These are phyloP conservation scores for Noctilio leporinus DNA, from an alignment of 2,113 vertebrate species.

Conservation along the genomic window DNA sequence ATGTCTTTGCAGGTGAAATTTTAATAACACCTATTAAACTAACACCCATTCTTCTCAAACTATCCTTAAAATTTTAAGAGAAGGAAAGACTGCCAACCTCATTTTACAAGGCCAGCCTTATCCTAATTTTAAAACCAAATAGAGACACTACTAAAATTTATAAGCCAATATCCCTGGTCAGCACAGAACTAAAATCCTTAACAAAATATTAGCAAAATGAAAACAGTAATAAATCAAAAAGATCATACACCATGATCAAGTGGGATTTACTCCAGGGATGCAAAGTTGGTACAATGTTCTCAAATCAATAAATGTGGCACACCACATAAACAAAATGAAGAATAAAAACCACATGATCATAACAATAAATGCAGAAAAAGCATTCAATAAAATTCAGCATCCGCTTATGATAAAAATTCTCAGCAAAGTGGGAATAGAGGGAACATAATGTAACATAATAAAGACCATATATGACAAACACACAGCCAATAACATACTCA, in stretches of 20 bases:
- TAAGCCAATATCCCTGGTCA: neutral
- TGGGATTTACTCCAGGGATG: neutral
- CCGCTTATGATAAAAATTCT: neutral
- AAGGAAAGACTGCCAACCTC: neutral
- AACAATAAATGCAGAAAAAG: neutral
- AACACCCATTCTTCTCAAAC: neutral
- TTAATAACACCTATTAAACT: neutral
- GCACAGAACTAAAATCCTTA: neutral
- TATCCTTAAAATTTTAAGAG: neutral
- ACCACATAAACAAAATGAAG: neutral
- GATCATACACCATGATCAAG: neutral
- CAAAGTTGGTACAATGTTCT: neutral
- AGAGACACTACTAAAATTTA: neutral
- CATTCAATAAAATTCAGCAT: neutral
- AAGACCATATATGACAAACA: neutral
- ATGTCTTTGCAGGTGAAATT: neutral
- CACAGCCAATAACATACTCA: neutral
- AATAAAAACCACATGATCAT: neutral
- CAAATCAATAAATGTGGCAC: neutral
- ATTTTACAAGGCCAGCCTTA: neutral
- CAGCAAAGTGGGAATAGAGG: neutral
- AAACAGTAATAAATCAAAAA: neutral
- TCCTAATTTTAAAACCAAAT: neutral
- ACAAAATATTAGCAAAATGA: neutral
- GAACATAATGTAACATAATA: neutral